Conservation (phyloP, 2,797 vertebrate species). For the Scyliorhinus canicula region DNA sequence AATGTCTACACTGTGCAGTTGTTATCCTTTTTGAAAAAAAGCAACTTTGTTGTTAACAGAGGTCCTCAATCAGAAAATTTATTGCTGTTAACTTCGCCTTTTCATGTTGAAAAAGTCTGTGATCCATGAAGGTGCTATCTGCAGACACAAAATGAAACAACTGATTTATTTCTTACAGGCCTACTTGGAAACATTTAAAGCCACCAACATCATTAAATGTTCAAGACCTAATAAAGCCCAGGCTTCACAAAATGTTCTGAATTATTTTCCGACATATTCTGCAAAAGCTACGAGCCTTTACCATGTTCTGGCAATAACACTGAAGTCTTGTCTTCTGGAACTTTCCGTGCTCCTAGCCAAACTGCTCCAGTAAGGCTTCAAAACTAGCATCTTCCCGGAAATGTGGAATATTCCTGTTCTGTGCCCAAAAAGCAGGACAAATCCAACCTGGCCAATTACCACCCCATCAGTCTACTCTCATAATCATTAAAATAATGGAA, state of each 20-base stretch:
- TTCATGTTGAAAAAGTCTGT: background rate
- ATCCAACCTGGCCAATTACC: no score
- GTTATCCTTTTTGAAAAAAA: background rate
- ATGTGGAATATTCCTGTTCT: no score
- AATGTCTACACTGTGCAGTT: background rate
- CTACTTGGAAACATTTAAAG: background rate
- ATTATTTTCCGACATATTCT: background rate
- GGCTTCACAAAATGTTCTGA: background rate
- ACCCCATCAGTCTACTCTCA: no score
- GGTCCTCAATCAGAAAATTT: background rate
- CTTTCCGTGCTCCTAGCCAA: no score
- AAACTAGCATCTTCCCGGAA: no score
- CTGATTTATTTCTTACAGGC: background rate
- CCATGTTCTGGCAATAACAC: no score
- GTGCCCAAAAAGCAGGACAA: no score
- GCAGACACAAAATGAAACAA: background rate
- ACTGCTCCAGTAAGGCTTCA: no score
- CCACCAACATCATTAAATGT: background rate
- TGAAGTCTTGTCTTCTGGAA: no score
- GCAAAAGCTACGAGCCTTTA: no score
- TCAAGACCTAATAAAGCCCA: background rate
- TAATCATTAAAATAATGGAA: no score
- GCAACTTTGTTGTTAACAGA: background rate
- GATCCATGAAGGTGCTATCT: background rate
- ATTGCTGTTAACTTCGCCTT: slow-evolving; percentile 11